Percentiles rank a stretch among this genome's conserved stretches.
phyloP scores from a whole-genome alignment of 2,113 vertebrate species.

The Ptyas mucosa region DNA sequence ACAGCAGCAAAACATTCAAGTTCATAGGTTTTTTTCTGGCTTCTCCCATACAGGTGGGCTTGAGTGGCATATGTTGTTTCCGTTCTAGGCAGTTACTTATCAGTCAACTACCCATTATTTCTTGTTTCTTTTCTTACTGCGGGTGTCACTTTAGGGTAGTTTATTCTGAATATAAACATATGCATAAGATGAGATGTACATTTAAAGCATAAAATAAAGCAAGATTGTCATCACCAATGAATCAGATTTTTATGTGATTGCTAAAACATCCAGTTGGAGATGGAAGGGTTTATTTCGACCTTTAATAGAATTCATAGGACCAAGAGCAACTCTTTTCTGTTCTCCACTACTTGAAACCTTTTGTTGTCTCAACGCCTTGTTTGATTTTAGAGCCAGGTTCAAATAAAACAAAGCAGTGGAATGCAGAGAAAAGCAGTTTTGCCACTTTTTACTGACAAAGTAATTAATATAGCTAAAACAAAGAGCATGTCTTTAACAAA shows the following conservation, averaged over 20 bases:
- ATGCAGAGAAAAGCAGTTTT: background rate
- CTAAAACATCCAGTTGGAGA: background rate
- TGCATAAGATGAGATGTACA: background rate
- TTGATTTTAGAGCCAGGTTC: background rate
- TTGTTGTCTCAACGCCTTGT: background rate
- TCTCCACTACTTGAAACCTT: background rate
- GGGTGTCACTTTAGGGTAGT: background rate
- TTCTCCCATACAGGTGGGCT: background rate
- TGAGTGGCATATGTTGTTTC: background rate
- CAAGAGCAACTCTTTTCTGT: background rate
- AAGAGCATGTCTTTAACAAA: background rate
- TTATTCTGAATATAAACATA: background rate
- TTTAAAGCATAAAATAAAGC: background rate
- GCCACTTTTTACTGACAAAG: background rate
- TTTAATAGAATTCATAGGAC: background rate
- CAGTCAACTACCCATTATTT: background rate
- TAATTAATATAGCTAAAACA: background rate
- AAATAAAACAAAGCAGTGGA: background rate
- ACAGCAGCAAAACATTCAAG: constrained; percentile 34
- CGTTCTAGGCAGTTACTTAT: constrained; percentile 9
- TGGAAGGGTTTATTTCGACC: background rate
- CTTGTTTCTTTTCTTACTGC: background rate
- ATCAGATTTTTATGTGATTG: background rate
- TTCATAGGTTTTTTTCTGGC: constrained; percentile 3
- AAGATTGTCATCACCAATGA: background rate